Percentiles rank a stretch among this genome's conserved stretches.
Evolutionary conservation across 2,888 invertebrate genomes (phyloP).

Genomic region (Anodontia alba): DNA sequence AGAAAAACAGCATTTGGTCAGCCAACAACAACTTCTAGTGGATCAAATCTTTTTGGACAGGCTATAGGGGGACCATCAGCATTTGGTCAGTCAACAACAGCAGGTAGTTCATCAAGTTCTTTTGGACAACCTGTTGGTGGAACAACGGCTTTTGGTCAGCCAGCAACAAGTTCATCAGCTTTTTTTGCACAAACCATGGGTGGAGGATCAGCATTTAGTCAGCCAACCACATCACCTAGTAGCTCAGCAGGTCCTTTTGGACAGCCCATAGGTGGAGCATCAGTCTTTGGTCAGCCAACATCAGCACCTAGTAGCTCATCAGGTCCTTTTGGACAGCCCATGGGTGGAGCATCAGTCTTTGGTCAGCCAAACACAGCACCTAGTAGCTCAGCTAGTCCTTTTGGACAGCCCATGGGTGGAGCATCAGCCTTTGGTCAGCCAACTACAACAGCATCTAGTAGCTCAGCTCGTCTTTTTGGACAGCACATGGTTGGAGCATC

Average conservation of each 20-base stretch:
- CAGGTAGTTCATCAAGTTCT: neutral
- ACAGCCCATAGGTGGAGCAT: neutral
- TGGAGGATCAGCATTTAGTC: neutral
- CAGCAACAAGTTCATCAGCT: neutral
- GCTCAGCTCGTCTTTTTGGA: neutral
- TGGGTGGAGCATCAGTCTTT: neutral
- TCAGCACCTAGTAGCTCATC: neutral
- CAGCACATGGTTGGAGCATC: neutral
- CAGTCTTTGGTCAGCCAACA: neutral
- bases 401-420: conserved; percentile 2
- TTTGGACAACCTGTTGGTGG: conserved; percentile 4
- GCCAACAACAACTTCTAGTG: neutral
- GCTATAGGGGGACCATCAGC: neutral
- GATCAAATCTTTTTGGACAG: neutral
- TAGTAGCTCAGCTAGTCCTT: neutral
- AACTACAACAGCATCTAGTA: neutral
- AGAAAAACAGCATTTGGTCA: neutral
- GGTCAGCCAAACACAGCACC: neutral
- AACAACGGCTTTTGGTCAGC: neutral
- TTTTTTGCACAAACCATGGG: neutral
- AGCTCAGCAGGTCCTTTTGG: neutral
- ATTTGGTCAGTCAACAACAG: conserved; percentile 4
- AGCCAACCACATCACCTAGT: neutral
- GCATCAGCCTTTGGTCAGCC: neutral
- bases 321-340: neutral